Evolutionary conservation across 2,888 invertebrate species (phyloP).

Genomic region (Orthosia cruda): DNA sequence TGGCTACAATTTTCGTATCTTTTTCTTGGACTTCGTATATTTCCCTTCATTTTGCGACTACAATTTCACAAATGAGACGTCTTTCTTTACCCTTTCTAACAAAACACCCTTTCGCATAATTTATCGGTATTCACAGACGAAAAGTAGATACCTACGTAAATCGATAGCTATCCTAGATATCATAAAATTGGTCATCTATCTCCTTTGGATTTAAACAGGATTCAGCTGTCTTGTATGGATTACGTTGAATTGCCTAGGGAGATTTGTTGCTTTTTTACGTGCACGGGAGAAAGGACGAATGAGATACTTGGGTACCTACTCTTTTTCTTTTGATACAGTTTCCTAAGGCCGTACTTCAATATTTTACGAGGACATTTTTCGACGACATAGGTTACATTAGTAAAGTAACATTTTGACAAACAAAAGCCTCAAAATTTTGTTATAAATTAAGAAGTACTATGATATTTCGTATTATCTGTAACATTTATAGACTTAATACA

Average conservation of each 20-base stretch:
- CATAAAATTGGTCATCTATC: slow-evolving; percentile 80
- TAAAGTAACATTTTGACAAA: too few species aligned
- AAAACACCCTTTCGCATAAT: slow-evolving; percentile 22
- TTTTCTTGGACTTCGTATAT: background rate
- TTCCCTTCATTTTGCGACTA: background rate
- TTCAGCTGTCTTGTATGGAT: slow-evolving; percentile 83
- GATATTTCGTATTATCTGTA: background rate
- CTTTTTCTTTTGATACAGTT: slow-evolving; percentile 5
- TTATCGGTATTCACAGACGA: slow-evolving; percentile 27
- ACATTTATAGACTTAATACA: slow-evolving; percentile 8
- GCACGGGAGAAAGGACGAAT: slow-evolving; percentile 29
- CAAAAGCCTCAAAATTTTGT: too few species aligned
- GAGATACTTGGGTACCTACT: background rate
- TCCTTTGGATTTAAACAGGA: slow-evolving; percentile 76
- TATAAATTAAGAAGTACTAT: background rate
- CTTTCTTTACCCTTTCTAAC: slow-evolving; percentile 14
- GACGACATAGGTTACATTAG: background rate
- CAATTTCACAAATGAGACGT: slow-evolving; percentile 19
- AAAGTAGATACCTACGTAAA: slow-evolving; percentile 28
- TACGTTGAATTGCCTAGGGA: slow-evolving; percentile 79
- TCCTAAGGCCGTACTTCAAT: background rate
- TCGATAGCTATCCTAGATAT: slow-evolving; percentile 69
- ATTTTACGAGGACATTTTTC: background rate
- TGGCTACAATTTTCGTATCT: too few species aligned
- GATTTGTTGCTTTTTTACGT: slow-evolving; percentile 80